Percentiles rank a stretch among this genome's conserved stretches.
Evolutionary conservation across 1,140 invertebrate genomes (phyloP).

Genomic region (Trachymyrmex septentrionalis): DNA sequence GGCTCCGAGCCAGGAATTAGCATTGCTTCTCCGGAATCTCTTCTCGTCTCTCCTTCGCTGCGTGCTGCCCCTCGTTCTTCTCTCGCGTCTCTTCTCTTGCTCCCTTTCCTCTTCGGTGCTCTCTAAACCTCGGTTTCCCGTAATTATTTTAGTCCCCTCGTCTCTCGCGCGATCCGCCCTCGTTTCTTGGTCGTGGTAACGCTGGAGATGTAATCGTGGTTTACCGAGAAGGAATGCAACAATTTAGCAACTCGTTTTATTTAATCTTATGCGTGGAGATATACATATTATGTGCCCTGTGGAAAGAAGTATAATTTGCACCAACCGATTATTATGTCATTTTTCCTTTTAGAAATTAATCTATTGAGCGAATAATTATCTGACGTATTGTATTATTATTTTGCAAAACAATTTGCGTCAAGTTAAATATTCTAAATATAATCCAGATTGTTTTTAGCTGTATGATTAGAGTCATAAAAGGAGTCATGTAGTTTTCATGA

Average conservation of each 20-base stretch:
- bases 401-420: not conserved
- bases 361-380: not conserved
- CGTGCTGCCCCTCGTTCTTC: constrained; percentile 37
- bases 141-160: constrained; percentile 67
- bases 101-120: constrained; percentile 60
- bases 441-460: too few relatives aligned
- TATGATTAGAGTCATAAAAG: not conserved
- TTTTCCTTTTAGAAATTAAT: constrained; percentile 4
- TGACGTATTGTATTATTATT: constrained; percentile 2
- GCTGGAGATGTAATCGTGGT: constrained; percentile 52
- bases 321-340: not conserved
- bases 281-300: not conserved
- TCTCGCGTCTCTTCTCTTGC: constrained; percentile 53
- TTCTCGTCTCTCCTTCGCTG: constrained; percentile 61
- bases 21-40: constrained; percentile 76
- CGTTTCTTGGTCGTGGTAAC: constrained; percentile 56
- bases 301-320: constrained; percentile 11
- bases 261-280: constrained; percentile 3
- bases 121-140: constrained; percentile 65
- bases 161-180: constrained; percentile 40
- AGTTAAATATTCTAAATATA: constrained; percentile 3
- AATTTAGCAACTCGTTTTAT: constrained; percentile 44
- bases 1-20: constrained; percentile 83
- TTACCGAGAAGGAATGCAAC: constrained; percentile 40
- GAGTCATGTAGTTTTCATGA: not conserved